A percentile compares a stretch with the other conserved stretches of the same genome.
Evolutionary conservation across 2,888 invertebrate species (phyloP).

Genomic region (Parnassius orleans): DNA sequence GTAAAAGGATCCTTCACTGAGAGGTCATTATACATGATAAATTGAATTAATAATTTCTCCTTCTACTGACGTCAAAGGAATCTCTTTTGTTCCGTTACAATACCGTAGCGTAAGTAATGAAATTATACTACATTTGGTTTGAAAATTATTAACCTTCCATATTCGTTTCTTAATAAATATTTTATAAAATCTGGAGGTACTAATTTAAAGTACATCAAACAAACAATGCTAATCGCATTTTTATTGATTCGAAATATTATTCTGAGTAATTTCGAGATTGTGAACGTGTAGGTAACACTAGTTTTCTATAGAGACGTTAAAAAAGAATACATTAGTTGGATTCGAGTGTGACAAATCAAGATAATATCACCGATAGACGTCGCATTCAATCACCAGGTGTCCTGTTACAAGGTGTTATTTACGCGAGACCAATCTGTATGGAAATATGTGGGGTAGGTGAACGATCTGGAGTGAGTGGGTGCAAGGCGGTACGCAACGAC

Average conservation of each 20-base stretch:
- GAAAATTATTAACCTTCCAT: slow-evolving; percentile 5
- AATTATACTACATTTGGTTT: slow-evolving; percentile 18
- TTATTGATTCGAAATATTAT: too few relatives aligned
- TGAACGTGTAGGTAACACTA: slow-evolving; percentile 17
- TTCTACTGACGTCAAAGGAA: slow-evolving; percentile 31
- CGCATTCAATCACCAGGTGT: slow-evolving; percentile 61
- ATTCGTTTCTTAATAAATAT: too few relatives aligned
- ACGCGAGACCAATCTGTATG: slow-evolving; percentile 73
- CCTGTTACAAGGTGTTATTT: slow-evolving; percentile 62
- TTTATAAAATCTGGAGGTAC: too few relatives aligned
- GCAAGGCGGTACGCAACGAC: slow-evolving; percentile 52
- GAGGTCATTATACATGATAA: slow-evolving; percentile 30
- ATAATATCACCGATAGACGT: slow-evolving; percentile 63
- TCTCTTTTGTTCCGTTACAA: slow-evolving; percentile 27
- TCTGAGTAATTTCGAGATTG: slow-evolving; percentile 27
- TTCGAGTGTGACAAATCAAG: slow-evolving; percentile 60
- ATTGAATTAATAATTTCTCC: slow-evolving; percentile 44
- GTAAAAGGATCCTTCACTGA: slow-evolving; percentile 45
- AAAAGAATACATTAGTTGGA: slow-evolving; percentile 49
- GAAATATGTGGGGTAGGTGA: slow-evolving; percentile 77
- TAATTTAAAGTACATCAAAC: too few relatives aligned
- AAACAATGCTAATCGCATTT: too few relatives aligned
- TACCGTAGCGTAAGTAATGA: slow-evolving; percentile 8
- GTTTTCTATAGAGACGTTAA: slow-evolving; percentile 47
- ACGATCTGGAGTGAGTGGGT: slow-evolving; percentile 73